Percentiles rank a stretch among this genome's conserved stretches.
These are phyloP conservation scores for Blastobasis lacticolella DNA, from an alignment of 2,888 invertebrate species.

Conservation along the genomic window DNA sequence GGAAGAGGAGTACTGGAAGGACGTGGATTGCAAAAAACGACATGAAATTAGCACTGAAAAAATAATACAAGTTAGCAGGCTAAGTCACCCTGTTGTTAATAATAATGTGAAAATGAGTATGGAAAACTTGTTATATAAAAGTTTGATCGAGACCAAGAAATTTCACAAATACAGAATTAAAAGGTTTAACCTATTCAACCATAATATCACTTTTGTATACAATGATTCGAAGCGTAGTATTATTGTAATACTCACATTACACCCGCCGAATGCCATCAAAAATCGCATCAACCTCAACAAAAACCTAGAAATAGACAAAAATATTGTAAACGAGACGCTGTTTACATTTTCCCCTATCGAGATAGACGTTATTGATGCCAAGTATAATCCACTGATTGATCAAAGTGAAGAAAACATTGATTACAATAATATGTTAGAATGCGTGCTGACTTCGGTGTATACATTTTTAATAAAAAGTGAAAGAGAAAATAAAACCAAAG, in stretches of 20 bases:
- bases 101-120: conserved; percentile 15
- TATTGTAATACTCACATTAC: conserved; percentile 48
- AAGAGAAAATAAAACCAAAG: conserved; percentile 34
- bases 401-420: conserved; percentile 16
- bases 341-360: conserved; percentile 30
- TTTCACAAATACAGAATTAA: conserved; percentile 42
- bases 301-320: conserved; percentile 1
- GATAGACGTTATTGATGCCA: conserved; percentile 46
- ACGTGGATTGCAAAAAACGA: conserved; percentile 18
- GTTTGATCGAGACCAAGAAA: conserved; percentile 35
- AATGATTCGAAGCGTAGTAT: conserved; percentile 24
- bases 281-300: neutral
- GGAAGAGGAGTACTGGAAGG: conserved; percentile 15
- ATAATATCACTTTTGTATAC: conserved; percentile 11
- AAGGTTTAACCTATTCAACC: conserved; percentile 35
- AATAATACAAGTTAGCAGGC: conserved; percentile 8
- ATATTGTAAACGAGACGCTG: conserved; percentile 25
- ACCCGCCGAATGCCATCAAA: conserved; percentile 17
- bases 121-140: conserved; percentile 33
- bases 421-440: conserved; percentile 20
- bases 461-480: conserved; percentile 35
- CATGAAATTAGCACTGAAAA: conserved; percentile 11
- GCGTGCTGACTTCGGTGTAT: conserved; percentile 45
- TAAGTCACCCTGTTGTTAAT: conserved; percentile 5
- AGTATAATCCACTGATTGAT: conserved; percentile 20